Conservation (phyloP, 2,797 vertebrate genomes). For the Microctenopoma steveboyesi region DNA sequence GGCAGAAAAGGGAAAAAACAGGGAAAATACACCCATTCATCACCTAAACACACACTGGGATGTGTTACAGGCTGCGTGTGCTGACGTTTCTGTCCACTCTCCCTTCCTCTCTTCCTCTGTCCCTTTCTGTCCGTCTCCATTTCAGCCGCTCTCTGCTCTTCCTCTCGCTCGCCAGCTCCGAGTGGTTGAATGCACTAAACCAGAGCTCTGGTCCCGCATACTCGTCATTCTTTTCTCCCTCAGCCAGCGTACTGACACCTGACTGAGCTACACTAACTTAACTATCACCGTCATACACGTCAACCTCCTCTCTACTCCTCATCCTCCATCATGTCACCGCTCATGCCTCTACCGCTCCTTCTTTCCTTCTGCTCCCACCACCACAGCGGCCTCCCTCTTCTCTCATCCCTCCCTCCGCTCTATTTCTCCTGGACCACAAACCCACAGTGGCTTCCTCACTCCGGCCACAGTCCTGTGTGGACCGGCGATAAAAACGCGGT, state of each 20-base stretch:
- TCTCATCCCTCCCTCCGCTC: constrained; percentile 26
- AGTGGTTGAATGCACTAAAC: constrained; percentile 68
- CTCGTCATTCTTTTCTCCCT: constrained; percentile 82
- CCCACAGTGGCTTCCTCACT: constrained; percentile 34
- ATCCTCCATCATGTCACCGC: constrained; percentile 26
- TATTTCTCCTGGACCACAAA: constrained; percentile 51
- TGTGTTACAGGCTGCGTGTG: constrained; percentile 7
- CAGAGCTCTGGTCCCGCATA: constrained; percentile 81
- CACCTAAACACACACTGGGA: constrained; percentile 21
- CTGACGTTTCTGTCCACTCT: not conserved
- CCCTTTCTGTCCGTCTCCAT: not conserved
- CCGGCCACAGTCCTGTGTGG: constrained; percentile 32
- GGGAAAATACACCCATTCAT: constrained; percentile 49
- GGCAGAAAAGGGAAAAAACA: constrained; percentile 52
- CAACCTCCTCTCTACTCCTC: constrained; percentile 32
- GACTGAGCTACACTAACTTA: constrained; percentile 27
- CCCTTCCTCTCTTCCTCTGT: not conserved
- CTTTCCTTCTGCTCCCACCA: constrained; percentile 10
- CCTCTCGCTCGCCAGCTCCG: constrained; percentile 38
- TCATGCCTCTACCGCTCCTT: constrained; percentile 29
- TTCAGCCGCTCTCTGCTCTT: constrained; percentile 22
- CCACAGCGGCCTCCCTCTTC: constrained; percentile 42
- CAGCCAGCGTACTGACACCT: constrained; percentile 50
- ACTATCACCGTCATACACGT: constrained; percentile 26
- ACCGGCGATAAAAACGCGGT: constrained; percentile 20